Evolutionary conservation across 1,140 invertebrate genomes (phyloP).

Genomic region (Lanistes nyassanus): DNA sequence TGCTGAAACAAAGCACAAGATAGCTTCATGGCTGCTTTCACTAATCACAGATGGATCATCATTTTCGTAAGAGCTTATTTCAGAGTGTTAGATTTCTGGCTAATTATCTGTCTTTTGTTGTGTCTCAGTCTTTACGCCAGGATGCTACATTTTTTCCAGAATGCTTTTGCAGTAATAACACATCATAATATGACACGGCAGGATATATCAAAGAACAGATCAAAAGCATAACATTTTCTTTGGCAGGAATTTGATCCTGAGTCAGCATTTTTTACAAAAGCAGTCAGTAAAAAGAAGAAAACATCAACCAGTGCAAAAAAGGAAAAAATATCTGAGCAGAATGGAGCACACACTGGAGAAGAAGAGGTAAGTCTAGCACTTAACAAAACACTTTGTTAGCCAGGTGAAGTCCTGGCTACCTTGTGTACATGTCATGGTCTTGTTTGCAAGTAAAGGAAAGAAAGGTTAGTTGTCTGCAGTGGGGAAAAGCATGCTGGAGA

Average conservation of each 20-base stretch:
- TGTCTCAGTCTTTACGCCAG: neutral
- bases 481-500: no score
- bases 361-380: constrained; percentile 51
- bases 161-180: neutral
- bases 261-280: constrained; percentile 66
- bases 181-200: neutral
- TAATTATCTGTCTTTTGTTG: neutral
- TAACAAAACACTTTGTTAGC: no score
- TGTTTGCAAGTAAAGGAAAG: no score
- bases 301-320: constrained; percentile 28
- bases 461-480: no score
- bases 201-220: neutral
- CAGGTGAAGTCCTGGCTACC: no score
- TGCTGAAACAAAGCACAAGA: neutral
- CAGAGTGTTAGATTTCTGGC: neutral
- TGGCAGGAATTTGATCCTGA: constrained; percentile 62
- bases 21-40: neutral
- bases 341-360: constrained; percentile 45
- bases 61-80: neutral
- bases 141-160: neutral
- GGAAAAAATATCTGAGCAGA: constrained; percentile 35
- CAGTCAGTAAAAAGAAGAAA: constrained; percentile 64
- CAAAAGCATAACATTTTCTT: neutral
- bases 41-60: no score
- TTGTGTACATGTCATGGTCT: no score